Conservation (phyloP, 2,113 vertebrate species). For the Mohoua ochrocephala region DNA sequence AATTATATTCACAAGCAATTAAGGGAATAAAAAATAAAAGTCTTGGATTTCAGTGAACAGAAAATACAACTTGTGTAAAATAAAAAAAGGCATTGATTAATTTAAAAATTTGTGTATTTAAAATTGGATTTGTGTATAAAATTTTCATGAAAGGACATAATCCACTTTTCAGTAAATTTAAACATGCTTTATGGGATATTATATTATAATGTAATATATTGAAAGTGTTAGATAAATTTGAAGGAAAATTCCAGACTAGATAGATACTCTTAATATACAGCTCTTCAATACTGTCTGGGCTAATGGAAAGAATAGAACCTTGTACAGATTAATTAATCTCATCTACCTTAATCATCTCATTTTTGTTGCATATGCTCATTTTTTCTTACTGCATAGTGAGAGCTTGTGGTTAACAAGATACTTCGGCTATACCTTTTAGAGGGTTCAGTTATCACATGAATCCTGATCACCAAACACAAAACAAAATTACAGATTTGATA, state of each 20-base stretch:
- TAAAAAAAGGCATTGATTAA: neutral
- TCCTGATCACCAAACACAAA: neutral
- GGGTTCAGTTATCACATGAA: neutral
- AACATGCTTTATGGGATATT: neutral
- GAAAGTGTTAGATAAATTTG: neutral
- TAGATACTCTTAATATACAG: neutral
- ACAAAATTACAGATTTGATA: neutral
- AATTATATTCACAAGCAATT: neutral
- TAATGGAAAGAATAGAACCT: neutral
- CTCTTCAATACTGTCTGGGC: neutral
- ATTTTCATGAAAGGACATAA: neutral
- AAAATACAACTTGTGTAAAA: neutral
- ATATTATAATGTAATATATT: neutral
- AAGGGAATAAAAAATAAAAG: neutral
- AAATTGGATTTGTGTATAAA: neutral
- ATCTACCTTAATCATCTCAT: neutral
- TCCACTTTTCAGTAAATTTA: neutral
- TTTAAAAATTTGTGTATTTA: neutral
- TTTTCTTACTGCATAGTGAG: neutral
- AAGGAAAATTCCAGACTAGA: neutral
- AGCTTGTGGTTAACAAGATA: neutral
- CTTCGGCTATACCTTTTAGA: neutral
- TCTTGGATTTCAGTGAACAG: neutral
- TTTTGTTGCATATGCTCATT: neutral
- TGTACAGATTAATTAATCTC: neutral